These are phyloP conservation scores for Anaspis maculata DNA, from an alignment of 2,888 invertebrate species.

Conservation along the genomic window DNA sequence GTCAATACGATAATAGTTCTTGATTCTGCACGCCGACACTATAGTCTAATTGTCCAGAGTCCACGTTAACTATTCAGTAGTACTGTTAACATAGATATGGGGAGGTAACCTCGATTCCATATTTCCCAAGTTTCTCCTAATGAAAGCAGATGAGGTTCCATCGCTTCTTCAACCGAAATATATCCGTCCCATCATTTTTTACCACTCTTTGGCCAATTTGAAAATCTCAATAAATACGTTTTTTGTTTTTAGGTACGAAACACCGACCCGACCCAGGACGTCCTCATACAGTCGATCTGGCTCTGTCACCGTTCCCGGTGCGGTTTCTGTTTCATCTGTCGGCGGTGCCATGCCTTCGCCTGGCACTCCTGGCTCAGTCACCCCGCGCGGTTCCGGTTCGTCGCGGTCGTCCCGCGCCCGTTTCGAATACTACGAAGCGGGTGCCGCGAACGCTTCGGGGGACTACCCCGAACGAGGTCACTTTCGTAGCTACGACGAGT, in stretches of 20 bases:
- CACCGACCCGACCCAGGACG: constrained; percentile 49
- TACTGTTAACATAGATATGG: too few relatives aligned
- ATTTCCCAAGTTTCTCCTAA: too few relatives aligned
- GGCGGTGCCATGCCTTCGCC: constrained; percentile 47
- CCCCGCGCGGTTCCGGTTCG: constrained; percentile 42
- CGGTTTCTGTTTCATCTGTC: constrained; percentile 29
- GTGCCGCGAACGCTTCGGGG: constrained; percentile 30
- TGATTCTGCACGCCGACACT: too few relatives aligned
- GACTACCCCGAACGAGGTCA: constrained; percentile 39
- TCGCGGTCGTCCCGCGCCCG: constrained; percentile 41
- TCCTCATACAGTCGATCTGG: constrained; percentile 48
- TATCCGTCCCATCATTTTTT: too few relatives aligned
- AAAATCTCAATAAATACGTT: not conserved
- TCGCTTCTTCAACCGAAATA: too few relatives aligned
- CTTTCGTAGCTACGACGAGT: constrained; percentile 63
- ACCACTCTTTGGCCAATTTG: too few relatives aligned
- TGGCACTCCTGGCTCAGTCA: constrained; percentile 43
- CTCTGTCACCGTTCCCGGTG: constrained; percentile 29
- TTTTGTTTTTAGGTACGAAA: constrained; percentile 59
- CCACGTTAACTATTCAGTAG: too few relatives aligned
- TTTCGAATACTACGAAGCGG: constrained; percentile 35
- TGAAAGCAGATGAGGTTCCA: too few relatives aligned
- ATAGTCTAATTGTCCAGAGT: too few relatives aligned
- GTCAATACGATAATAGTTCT: too few relatives aligned
- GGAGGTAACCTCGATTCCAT: too few relatives aligned